These are phyloP conservation scores for Engystomops pustulosus DNA, from an alignment of 2,113 vertebrate species.

Conservation along the genomic window DNA sequence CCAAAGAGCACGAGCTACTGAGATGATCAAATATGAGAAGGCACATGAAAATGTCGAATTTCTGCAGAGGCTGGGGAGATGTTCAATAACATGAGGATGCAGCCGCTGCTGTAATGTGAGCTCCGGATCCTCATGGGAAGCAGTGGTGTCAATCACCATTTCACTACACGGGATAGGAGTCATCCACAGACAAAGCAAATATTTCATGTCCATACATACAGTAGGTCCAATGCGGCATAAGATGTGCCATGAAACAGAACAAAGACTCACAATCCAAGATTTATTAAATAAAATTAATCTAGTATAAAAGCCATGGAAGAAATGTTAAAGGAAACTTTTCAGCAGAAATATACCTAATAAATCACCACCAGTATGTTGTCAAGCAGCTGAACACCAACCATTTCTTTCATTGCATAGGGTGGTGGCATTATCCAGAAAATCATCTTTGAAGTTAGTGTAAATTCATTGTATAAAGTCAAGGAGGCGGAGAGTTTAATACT, in stretches of 20 bases:
- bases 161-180: neutral
- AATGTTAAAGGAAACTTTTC: too few relatives aligned
- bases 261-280: neutral
- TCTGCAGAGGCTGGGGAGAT: neutral
- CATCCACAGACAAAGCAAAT: neutral
- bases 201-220: neutral
- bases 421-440: too few relatives aligned
- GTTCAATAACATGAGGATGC: conserved; percentile 2
- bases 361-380: too few relatives aligned
- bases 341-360: too few relatives aligned
- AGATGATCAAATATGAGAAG: conserved; percentile 3
- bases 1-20: neutral
- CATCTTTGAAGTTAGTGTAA: too few relatives aligned
- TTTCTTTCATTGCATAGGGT: too few relatives aligned
- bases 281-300: neutral
- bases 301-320: neutral
- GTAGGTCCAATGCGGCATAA: too few relatives aligned
- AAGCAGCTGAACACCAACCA: too few relatives aligned
- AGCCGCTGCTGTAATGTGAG: neutral
- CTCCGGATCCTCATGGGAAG: neutral
- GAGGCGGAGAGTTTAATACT: too few relatives aligned
- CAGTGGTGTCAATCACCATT: conserved; percentile 13
- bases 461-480: too few relatives aligned
- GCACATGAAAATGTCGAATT: neutral
- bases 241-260: neutral